These are phyloP conservation scores for Cyclargus thomasi DNA, from an alignment of 1,140 invertebrate species.

Conservation along the genomic window DNA sequence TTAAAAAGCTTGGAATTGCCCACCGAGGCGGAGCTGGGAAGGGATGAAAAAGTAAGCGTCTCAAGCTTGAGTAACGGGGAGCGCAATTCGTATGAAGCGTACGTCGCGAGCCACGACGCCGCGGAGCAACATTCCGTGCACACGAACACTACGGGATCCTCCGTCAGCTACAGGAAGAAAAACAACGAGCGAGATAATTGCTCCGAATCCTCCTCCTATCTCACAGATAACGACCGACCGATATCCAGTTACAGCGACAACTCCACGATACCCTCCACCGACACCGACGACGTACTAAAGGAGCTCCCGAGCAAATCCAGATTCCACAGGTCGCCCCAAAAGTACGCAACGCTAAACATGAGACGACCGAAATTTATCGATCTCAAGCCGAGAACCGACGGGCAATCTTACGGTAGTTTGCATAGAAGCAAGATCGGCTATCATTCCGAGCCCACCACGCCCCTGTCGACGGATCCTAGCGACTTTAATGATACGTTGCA, in stretches of 20 bases:
- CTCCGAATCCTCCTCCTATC: constrained; percentile 67
- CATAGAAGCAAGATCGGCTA: constrained; percentile 67
- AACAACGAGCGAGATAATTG: constrained; percentile 69
- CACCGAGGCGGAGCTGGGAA: constrained; percentile 43
- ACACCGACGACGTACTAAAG: constrained; percentile 68
- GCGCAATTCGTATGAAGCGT: constrained; percentile 49
- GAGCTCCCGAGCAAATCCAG: constrained; percentile 69
- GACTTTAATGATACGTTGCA: constrained; percentile 48
- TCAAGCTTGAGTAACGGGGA: constrained; percentile 59
- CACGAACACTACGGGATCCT: constrained; percentile 58
- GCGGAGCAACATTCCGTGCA: constrained; percentile 64
- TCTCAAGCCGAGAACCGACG: constrained; percentile 56
- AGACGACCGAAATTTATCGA: constrained; percentile 71
- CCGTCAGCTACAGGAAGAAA: constrained; percentile 60
- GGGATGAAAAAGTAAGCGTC: constrained; percentile 49
- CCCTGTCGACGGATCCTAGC: constrained; percentile 45
- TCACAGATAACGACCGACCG: constrained; percentile 67
- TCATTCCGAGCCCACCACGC: constrained; percentile 72
- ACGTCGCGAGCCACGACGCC: constrained; percentile 50
- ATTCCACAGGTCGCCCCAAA: constrained; percentile 70
- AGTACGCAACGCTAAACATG: constrained; percentile 69
- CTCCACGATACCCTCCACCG: constrained; percentile 71
- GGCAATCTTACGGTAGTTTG: constrained; percentile 63
- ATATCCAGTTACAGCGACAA: constrained; percentile 71
- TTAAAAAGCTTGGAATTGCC: constrained; percentile 58